phyloP scores from a whole-genome alignment of 2,888 invertebrate species.

The Eupithecia inturbata region DNA sequence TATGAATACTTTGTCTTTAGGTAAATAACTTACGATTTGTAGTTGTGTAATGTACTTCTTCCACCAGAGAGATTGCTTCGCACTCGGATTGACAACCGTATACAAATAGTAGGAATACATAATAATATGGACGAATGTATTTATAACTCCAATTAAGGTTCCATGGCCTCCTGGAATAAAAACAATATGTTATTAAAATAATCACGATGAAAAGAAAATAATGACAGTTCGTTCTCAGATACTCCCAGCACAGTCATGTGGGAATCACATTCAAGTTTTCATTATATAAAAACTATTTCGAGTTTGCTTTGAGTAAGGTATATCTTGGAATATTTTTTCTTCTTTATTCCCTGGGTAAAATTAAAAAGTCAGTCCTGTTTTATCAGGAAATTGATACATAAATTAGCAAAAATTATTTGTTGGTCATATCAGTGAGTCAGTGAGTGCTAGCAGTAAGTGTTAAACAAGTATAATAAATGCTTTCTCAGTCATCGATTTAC shows the following conservation, averaged over 20 bases:
- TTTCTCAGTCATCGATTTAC: not conserved
- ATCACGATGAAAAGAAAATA: not conserved
- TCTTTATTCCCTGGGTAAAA: not conserved
- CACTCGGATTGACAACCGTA: slow-evolving; percentile 88
- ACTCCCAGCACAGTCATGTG: not conserved
- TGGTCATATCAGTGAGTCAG: not conserved
- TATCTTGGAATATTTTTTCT: not conserved
- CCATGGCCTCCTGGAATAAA: slow-evolving; percentile 86
- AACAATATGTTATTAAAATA: not conserved
- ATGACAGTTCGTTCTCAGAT: not conserved
- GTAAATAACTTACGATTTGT: slow-evolving; percentile 86
- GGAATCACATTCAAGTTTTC: not conserved
- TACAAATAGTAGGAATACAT: slow-evolving; percentile 94
- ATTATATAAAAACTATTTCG: not conserved
- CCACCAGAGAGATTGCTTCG: slow-evolving; percentile 90
- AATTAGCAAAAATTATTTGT: not conserved
- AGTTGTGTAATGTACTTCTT: slow-evolving; percentile 93
- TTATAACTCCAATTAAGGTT: slow-evolving; percentile 86
- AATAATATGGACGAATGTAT: slow-evolving; percentile 89
- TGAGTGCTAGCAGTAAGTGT: not conserved
- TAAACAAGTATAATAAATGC: not conserved
- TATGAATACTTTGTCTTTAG: not conserved
- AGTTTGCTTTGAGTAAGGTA: not conserved
- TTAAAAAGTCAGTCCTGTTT: not conserved
- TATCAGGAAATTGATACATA: not conserved